Evolutionary conservation across 2,888 invertebrate species (phyloP).

Genomic region (Anticlea derivata): DNA sequence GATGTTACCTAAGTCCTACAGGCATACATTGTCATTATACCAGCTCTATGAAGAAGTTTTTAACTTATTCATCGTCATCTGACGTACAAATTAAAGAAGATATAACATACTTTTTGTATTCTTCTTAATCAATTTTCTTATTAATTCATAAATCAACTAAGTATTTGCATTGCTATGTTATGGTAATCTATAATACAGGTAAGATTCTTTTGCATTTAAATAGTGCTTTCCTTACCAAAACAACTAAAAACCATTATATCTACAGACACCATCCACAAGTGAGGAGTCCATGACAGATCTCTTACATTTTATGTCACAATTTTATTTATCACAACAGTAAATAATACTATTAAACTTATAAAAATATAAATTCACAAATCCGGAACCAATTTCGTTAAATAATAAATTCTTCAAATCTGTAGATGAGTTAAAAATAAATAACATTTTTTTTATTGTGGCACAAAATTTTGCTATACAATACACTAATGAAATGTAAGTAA

Average conservation of each 20-base stretch:
- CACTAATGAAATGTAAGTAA: conserved; percentile 17
- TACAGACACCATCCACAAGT: conserved; percentile 14
- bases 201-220: conserved; percentile 1
- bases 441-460: conserved; percentile 34
- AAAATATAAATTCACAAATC: conserved; percentile 35
- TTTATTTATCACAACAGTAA: conserved; percentile 43
- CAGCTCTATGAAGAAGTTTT: not conserved
- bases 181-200: not conserved
- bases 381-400: conserved; percentile 28
- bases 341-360: conserved; percentile 36
- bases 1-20: conserved; percentile 20
- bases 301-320: conserved; percentile 44
- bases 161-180: conserved; percentile 10
- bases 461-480: conserved; percentile 29
- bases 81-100: no score
- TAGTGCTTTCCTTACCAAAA: conserved; percentile 16
- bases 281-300: conserved; percentile 28
- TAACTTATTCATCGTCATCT: no score
- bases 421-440: conserved; percentile 24
- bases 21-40: conserved; percentile 11
- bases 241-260: conserved; percentile 17
- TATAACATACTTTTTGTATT: no score
- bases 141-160: not conserved
- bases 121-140: no score
- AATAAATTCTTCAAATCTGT: conserved; percentile 34